phyloP scores from a whole-genome alignment of 2,113 vertebrate species.

The Eira barbara region DNA sequence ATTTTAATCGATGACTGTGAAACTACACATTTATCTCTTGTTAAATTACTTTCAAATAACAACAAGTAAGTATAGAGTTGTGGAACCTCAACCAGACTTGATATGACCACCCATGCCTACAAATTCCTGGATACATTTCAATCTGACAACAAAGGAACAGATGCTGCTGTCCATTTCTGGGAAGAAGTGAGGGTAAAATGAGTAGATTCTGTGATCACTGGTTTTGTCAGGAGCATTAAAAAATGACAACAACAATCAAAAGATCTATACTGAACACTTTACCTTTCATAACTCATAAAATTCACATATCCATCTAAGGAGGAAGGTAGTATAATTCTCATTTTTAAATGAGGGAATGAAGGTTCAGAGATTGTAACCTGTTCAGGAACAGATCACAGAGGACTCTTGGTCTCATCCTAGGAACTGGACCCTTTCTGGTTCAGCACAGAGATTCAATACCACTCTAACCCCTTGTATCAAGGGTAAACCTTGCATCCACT shows the following conservation, averaged over 20 bases:
- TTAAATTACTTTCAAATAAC: neutral
- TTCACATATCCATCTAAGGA: neutral
- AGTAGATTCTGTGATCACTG: neutral
- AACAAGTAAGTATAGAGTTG: neutral
- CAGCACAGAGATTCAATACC: neutral
- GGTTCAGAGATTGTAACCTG: neutral
- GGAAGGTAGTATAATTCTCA: neutral
- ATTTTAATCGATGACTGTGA: neutral
- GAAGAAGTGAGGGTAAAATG: neutral
- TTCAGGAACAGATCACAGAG: neutral
- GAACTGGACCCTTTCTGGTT: neutral
- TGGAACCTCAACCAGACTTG: neutral
- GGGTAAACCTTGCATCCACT: neutral
- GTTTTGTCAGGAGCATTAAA: neutral
- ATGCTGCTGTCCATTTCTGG: neutral
- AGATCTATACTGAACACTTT: neutral
- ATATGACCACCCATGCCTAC: neutral
- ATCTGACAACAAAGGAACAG: neutral
- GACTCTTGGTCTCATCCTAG: neutral
- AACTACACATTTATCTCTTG: neutral
- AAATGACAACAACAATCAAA: neutral
- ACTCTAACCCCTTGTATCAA: no score
- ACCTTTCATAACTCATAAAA: neutral
- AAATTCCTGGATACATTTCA: neutral
- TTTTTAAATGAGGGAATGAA: neutral